Percentiles rank a stretch among this genome's conserved stretches.
Conservation (phyloP, 2,888 invertebrate species). For the Nemotelus nigrinus region DNA sequence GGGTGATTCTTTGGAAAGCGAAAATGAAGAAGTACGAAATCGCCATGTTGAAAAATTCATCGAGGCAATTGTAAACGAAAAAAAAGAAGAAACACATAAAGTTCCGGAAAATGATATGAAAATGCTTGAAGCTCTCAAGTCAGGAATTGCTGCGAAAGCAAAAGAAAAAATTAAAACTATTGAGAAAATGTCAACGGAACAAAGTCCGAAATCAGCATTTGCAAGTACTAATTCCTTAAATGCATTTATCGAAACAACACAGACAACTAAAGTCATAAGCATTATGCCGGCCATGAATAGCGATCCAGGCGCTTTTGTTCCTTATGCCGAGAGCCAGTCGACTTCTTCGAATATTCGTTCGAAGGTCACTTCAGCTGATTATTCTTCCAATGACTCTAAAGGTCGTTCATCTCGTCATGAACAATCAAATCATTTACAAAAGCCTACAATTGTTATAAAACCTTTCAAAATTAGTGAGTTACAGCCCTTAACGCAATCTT, state of each 20-base stretch:
- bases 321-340: conserved; percentile 56
- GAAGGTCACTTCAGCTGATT: conserved; percentile 53
- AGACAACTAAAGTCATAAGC: conserved; percentile 54
- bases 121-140: conserved; percentile 73
- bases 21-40: conserved; percentile 53
- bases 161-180: conserved; percentile 70
- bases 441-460: conserved; percentile 65
- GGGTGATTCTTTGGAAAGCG: conserved; percentile 67
- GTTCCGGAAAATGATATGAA: conserved; percentile 74
- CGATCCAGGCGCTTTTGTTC: conserved; percentile 22
- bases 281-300: conserved; percentile 41
- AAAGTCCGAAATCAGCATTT: conserved; percentile 51
- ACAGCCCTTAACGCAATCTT: conserved; percentile 61
- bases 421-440: conserved; percentile 53
- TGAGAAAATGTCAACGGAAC: conserved; percentile 65
- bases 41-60: conserved; percentile 67
- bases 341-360: conserved; percentile 1
- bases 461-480: conserved; percentile 65
- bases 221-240: conserved; percentile 61
- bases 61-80: conserved; percentile 67
- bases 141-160: conserved; percentile 76
- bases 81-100: conserved; percentile 70
- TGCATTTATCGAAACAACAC: conserved; percentile 64
- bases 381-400: conserved; percentile 38
- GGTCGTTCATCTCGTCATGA: conserved; percentile 35